Conservation (phyloP, 1,140 invertebrate genomes). For the Eriocheir sinensis region DNA sequence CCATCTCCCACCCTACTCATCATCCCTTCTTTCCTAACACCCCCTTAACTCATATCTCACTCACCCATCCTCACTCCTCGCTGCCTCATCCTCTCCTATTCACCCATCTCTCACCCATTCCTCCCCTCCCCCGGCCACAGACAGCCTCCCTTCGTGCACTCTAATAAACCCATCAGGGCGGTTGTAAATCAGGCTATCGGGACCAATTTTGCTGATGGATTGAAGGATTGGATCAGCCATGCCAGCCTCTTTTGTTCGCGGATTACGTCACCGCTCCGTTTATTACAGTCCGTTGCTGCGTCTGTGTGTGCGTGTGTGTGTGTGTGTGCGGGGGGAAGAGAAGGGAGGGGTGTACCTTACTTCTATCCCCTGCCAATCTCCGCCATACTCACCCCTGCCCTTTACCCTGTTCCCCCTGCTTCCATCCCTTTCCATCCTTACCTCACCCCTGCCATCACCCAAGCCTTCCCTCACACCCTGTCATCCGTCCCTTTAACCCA, state of each 20-base stretch:
- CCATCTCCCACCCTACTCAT: no score
- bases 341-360: neutral
- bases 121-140: neutral
- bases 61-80: neutral
- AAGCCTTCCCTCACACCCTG: no score
- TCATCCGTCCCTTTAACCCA: no score
- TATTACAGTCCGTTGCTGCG: neutral
- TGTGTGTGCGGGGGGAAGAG: neutral
- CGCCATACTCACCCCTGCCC: neutral
- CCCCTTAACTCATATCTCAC: neutral
- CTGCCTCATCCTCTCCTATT: neutral
- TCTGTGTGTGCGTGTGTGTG: neutral
- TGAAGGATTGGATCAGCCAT: conserved; percentile 13
- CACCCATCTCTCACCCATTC: neutral
- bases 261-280: neutral
- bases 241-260: neutral
- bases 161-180: conserved; percentile 23
- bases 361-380: neutral
- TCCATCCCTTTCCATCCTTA: no score
- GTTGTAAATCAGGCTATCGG: neutral
- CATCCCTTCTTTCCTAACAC: no score
- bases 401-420: no score
- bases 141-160: neutral
- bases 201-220: conserved; percentile 25
- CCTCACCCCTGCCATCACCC: no score